Base-by-base conservation (phyloP, 2,797 vertebrate species). In the Smutsia temminckii region DNA sequence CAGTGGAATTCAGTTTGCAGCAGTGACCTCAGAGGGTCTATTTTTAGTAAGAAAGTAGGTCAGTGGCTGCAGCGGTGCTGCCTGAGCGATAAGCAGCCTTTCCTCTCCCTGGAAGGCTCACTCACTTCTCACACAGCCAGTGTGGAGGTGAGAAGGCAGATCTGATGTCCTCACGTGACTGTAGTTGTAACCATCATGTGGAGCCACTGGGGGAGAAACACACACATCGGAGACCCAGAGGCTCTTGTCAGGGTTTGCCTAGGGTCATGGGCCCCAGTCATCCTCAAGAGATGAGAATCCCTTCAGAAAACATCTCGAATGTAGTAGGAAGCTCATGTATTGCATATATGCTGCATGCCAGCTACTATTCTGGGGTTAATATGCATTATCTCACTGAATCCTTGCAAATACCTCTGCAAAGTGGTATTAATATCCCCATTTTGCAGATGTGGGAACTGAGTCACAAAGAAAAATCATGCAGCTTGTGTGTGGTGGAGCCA, bases 41-140 rank as follows among this genome's bases (percentile, higher is more conserved):
- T 99, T 99, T 99, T 99, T 99, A 99, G 99, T 98, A 98, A 98
- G 98, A 98, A 99, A 99, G 99, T 99, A 99, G 99, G 99, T 99
- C 99, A 99, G 98, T 98, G 98, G 97, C 97, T 98, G 95, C 97
- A 98, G 98, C 84, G 61, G 90, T 97, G 97, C 98, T 98, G 97
- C 95, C 95, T 95, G 97, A 97, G 97, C 97, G 95, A 97, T 77
- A 97, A 98, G 87, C 97, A 97, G 68, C 95, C 83, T 98, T 97
- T 94, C 97, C 97, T 92, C 97, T 96, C 92, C 88, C 96, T 88
- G 21, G 94, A 97, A 96, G 97, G 66, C 91, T 96, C 92, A 89
- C 95, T 98, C 94, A 85, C 78, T 57, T 95, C 64, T 92, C 71
- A 25, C 0, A 0, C 57, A 83, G 23, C 74, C 59, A 84, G 46